Conservation (phyloP, 2,888 invertebrate genomes). For the Drosophila hamatofila region DNA sequence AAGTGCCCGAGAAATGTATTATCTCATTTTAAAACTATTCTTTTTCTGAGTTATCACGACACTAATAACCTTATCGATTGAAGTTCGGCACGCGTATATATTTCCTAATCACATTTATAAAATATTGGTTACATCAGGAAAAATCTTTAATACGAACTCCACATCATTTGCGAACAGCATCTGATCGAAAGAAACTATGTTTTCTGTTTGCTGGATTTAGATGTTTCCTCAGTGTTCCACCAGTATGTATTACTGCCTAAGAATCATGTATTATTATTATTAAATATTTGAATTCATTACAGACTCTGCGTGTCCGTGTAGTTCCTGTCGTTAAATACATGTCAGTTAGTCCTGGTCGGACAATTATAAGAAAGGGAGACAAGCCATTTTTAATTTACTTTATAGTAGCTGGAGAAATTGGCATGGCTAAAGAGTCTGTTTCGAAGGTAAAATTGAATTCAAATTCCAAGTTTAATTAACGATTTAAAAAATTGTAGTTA, state of each 20-base stretch:
- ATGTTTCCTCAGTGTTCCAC: slow-evolving; percentile 88
- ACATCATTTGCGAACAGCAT: slow-evolving; percentile 86
- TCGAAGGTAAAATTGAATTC: slow-evolving; percentile 65
- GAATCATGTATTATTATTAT: neutral
- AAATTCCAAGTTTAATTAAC: neutral
- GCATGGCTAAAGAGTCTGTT: slow-evolving; percentile 55
- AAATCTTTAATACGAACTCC: slow-evolving; percentile 88
- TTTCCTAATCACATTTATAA: no score
- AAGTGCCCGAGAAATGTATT: no score
- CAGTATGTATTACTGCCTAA: slow-evolving; percentile 76
- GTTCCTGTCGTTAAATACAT: slow-evolving; percentile 88
- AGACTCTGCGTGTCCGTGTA: slow-evolving; percentile 88
- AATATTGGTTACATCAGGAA: slow-evolving; percentile 87
- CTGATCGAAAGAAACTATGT: slow-evolving; percentile 87
- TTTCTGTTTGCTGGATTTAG: slow-evolving; percentile 87
- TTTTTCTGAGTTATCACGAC: neutral
- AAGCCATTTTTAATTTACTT: slow-evolving; percentile 89
- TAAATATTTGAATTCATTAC: slow-evolving; percentile 33
- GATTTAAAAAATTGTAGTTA: slow-evolving; percentile 22
- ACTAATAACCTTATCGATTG: neutral
- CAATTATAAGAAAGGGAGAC: slow-evolving; percentile 87
- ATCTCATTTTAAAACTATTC: no score
- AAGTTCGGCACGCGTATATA: neutral
- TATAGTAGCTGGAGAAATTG: slow-evolving; percentile 88
- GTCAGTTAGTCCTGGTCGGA: slow-evolving; percentile 87